Base-by-base conservation (phyloP, 1,140 invertebrate genomes). In the Camponotus pennsylvanicus region DNA sequence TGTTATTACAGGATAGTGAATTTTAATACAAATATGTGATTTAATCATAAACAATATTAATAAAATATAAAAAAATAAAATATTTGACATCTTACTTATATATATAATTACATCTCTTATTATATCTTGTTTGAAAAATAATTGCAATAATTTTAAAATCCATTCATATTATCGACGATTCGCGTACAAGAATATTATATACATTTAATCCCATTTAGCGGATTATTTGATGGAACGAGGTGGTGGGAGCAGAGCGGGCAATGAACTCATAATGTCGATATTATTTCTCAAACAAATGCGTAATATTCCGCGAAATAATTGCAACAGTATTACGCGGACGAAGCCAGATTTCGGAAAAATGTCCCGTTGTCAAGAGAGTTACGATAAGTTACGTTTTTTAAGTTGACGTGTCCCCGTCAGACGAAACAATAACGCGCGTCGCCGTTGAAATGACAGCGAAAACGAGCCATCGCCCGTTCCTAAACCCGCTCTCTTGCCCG, bases 371-470 rank as follows among this genome's bases (percentile, higher is more conserved):
- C 42, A 52, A 18, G 86, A 13, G 79, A 64, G 55, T 52, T 34
- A 49, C 67, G 42, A 49, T 59, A 49, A 55, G n/a, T 66, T 42
- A 42, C 21, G 9, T 27, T 57, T 67, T 75, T 77, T 55, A 42
- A 66, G 59, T 67, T 57, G 45, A 66, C 76, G 63, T 40, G 57
- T 57, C 86, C 40, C 21, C 34, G 57, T 15, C 64, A 32, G 87
- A 57, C 75, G 55, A 86, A 89, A 86, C 83, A 89, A 89, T 89
- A 89, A 89, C 83, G 87, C 69, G 32, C 67, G 37, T 78, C 40
- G 40, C 59, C 73, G 87, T 64, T 76, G 57, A 78, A 82, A 92
- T 91, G 92, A 93, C 92, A 91, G 87, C 86, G 90, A 91, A 70
- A 93, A 91, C 84, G 91, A 88, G 86, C 70, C 86, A 66, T 76